phyloP scores from a whole-genome alignment of 2,113 vertebrate genomes.

The Silurus asotus region DNA sequence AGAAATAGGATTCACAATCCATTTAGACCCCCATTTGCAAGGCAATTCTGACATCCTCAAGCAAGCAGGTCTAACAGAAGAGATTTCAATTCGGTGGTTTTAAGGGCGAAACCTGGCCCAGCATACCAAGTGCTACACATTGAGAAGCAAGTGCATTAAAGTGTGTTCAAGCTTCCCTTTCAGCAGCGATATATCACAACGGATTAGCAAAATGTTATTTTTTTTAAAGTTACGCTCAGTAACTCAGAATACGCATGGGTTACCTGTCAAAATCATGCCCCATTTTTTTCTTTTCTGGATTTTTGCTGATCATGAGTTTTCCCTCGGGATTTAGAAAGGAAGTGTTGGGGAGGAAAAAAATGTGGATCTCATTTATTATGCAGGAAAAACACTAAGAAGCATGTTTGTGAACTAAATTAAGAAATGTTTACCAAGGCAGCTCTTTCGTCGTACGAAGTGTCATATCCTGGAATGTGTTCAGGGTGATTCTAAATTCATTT shows the following conservation, averaged over 20 bases:
- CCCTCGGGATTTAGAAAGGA: background rate
- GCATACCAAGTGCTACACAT: slow-evolving; percentile 29
- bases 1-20: slow-evolving; percentile 32
- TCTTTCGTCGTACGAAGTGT: background rate
- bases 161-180: background rate
- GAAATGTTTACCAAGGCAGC: background rate
- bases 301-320: background rate
- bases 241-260: background rate
- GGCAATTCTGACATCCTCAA: slow-evolving; percentile 28
- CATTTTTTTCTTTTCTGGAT: background rate
- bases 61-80: slow-evolving; percentile 18
- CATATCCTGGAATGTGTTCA: background rate
- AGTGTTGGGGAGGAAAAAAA: background rate
- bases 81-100: slow-evolving; percentile 25
- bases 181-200: background rate
- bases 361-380: background rate
- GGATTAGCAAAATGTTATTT: slow-evolving; percentile 20
- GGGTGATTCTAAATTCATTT: slow-evolving; percentile 1
- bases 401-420: slow-evolving; percentile 10
- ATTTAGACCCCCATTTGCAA: slow-evolving; percentile 35
- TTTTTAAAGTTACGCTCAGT: slow-evolving; percentile 1
- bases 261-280: background rate
- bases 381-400: background rate
- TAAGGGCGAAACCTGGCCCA: slow-evolving; percentile 10
- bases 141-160: background rate